A percentile compares a stretch with the other conserved stretches of the same genome.
These are phyloP conservation scores for Camponotus vicinus DNA, from an alignment of 1,140 invertebrate species.

Conservation along the genomic window DNA sequence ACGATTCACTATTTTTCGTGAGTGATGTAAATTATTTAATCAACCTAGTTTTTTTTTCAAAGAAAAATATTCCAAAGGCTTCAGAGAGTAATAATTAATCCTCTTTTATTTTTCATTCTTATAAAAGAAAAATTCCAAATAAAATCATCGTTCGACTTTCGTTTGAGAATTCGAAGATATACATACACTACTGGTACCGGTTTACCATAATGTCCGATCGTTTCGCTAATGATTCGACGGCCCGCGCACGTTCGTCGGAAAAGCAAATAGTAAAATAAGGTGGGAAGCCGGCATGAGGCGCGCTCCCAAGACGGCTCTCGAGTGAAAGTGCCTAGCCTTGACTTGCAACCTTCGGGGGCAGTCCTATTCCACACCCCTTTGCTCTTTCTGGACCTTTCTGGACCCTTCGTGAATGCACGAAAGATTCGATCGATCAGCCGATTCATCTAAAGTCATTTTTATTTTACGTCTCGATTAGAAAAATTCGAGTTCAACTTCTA, in stretches of 20 bases:
- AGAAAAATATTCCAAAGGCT: not conserved
- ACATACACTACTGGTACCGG: not conserved
- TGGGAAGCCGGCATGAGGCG: constrained; percentile 81
- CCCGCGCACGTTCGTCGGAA: constrained; percentile 37
- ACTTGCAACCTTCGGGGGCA: constrained; percentile 84
- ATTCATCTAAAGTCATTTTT: constrained; percentile 18
- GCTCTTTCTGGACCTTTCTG: constrained; percentile 49
- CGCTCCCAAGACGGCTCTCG: constrained; percentile 82
- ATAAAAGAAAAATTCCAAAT: not conserved
- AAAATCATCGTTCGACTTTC: not conserved
- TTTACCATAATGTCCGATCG: constrained; percentile 47
- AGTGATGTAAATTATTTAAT: not conserved
- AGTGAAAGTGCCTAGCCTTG: constrained; percentile 85
- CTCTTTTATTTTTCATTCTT: not conserved
- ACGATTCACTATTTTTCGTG: not conserved
- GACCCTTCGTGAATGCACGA: constrained; percentile 38
- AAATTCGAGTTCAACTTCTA: not conserved
- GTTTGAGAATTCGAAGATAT: not conserved
- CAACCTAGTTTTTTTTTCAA: not conserved
- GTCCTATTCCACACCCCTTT: constrained; percentile 38
- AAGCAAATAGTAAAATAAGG: constrained; percentile 81
- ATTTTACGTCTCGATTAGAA: not conserved
- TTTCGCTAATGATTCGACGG: constrained; percentile 59
- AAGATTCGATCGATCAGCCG: constrained; percentile 59
- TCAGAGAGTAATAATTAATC: no score